phyloP scores from a whole-genome alignment of 2,797 vertebrate genomes.

The Phalloptychus januarius region DNA sequence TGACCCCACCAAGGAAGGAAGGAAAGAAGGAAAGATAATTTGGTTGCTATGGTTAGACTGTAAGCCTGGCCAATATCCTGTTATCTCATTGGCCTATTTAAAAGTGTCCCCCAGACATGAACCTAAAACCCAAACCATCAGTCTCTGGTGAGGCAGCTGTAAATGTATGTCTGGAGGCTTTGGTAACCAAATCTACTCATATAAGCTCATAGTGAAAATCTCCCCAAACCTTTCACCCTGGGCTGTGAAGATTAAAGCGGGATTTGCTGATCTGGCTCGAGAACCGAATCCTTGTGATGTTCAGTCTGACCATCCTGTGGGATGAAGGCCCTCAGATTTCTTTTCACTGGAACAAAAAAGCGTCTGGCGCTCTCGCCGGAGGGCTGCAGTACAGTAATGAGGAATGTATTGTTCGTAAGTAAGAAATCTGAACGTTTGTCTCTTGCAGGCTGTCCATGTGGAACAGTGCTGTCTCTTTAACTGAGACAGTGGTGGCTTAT shows the following conservation, averaged over 20 bases:
- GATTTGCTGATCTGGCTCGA: conserved; percentile 41
- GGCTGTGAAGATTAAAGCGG: conserved; percentile 54
- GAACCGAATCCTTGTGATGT: conserved; percentile 26
- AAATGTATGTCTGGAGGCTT: conserved; percentile 28
- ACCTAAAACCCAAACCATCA: not conserved
- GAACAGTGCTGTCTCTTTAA: conserved; percentile 9
- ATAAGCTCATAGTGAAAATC: conserved; percentile 35
- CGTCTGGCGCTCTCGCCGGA: conserved; percentile 11
- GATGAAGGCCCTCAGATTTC: conserved; percentile 23
- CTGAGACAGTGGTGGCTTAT: not conserved
- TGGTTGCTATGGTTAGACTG: not conserved
- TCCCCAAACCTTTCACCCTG: conserved; percentile 47
- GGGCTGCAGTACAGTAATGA: conserved; percentile 2
- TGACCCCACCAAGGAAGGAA: too few species aligned
- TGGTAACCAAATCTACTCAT: conserved; percentile 28
- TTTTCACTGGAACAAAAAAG: conserved; percentile 26
- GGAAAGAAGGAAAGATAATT: too few species aligned
- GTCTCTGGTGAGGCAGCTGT: conserved; percentile 1
- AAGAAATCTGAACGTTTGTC: conserved; percentile 8
- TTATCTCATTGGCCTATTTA: not conserved
- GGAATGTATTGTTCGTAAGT: conserved; percentile 24
- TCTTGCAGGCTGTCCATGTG: not conserved
- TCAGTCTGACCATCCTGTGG: conserved; percentile 27
- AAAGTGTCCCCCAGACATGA: not conserved
- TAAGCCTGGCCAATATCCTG: not conserved